A percentile compares a stretch with the other conserved stretches of the same genome.
These are phyloP conservation scores for Steinernema feltiae DNA, from an alignment of 1,140 invertebrate genomes.

Conservation along the genomic window DNA sequence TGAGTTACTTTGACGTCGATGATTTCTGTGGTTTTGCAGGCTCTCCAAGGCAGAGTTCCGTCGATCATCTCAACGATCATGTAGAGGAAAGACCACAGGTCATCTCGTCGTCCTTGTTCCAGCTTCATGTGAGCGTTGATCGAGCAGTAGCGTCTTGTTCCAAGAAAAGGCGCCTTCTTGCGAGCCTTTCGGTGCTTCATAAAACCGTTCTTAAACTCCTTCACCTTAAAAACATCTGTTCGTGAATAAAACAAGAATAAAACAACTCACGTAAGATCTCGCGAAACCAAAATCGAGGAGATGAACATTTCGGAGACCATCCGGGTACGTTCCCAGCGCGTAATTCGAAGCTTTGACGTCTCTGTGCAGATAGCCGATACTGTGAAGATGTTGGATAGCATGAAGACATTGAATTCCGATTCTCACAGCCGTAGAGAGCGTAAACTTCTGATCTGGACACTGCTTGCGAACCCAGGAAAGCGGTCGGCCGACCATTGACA, in stretches of 20 bases:
- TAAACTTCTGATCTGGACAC: constrained; percentile 1
- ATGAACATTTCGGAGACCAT: constrained; percentile 19
- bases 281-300: constrained; percentile 23
- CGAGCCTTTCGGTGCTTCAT: constrained; percentile 20
- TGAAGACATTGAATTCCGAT: constrained; percentile 14
- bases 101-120: constrained; percentile 31
- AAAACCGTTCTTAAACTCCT: not conserved
- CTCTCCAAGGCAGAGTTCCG: not conserved
- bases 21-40: not conserved
- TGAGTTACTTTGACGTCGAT: not conserved
- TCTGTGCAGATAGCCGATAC: constrained; percentile 25
- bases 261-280: constrained; percentile 16
- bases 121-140: constrained; percentile 16
- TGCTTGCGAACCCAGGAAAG: constrained; percentile 4
- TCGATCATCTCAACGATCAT: constrained; percentile 21
- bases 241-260: not conserved
- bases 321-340: constrained; percentile 11
- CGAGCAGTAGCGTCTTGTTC: constrained; percentile 30
- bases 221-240: not conserved
- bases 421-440: not conserved
- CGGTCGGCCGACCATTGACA: not conserved
- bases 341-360: constrained; percentile 24
- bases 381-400: constrained; percentile 26
- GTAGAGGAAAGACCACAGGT: constrained; percentile 35
- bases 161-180: constrained; percentile 22